Percentiles rank a stretch among this genome's conserved stretches.
Evolutionary conservation across 2,113 vertebrate species (phyloP).

Genomic region (Oncorhynchus mykiss): DNA sequence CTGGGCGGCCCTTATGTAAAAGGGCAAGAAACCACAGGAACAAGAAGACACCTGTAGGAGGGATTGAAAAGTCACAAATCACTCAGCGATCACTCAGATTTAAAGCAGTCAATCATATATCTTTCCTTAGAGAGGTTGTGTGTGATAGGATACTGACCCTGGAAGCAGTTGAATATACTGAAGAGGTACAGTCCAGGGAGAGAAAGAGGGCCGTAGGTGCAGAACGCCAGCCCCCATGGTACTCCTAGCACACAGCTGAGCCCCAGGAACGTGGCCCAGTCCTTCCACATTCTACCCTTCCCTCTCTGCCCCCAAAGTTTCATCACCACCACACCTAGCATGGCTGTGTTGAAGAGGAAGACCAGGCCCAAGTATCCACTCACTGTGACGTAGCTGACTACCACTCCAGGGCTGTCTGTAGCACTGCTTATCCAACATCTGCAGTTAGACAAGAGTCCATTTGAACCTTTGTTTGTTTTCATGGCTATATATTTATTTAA

Average conservation of each 20-base stretch:
- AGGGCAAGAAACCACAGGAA: slow-evolving; percentile 71
- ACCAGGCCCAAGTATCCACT: slow-evolving; percentile 82
- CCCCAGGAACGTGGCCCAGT: slow-evolving; percentile 75
- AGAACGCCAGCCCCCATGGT: slow-evolving; percentile 81
- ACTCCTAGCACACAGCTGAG: slow-evolving; percentile 86
- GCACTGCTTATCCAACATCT: slow-evolving; percentile 69
- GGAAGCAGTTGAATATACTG: slow-evolving; percentile 85
- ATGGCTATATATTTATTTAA: background rate
- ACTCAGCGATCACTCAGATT: background rate
- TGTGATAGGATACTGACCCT: slow-evolving; percentile 77
- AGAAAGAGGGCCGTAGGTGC: slow-evolving; percentile 74
- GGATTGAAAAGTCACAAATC: background rate
- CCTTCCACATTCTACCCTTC: slow-evolving; percentile 60
- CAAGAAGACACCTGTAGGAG: slow-evolving; percentile 61
- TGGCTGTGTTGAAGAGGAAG: slow-evolving; percentile 80
- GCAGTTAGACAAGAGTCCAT: slow-evolving; percentile 11
- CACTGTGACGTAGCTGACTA: slow-evolving; percentile 76
- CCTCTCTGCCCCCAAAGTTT: slow-evolving; percentile 72
- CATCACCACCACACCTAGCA: slow-evolving; percentile 80
- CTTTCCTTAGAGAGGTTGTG: too few species aligned
- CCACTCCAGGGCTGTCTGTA: slow-evolving; percentile 13
- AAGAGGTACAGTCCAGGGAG: slow-evolving; percentile 81
- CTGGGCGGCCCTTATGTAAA: slow-evolving; percentile 42
- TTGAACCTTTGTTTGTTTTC: background rate
- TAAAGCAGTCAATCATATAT: background rate